phyloP scores from a whole-genome alignment of 2,113 vertebrate species.

The Micromys minutus region DNA sequence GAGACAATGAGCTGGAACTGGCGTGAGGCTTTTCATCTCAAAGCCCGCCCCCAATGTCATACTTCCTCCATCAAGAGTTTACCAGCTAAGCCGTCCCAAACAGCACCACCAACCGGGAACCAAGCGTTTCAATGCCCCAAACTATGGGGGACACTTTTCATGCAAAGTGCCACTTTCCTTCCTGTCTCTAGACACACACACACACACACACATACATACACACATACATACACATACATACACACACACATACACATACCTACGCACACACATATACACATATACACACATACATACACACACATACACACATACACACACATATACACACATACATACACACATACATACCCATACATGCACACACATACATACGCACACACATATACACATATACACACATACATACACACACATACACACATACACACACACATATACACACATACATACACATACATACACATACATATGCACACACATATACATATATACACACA shows the following conservation, averaged over 20 bases:
- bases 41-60: background rate
- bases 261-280: background rate
- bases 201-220: too few relatives aligned
- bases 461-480: too few relatives aligned
- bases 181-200: background rate
- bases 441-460: too few relatives aligned
- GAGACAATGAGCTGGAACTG: background rate
- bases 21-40: background rate
- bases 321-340: background rate
- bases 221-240: accelerated
- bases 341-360: background rate
- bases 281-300: background rate
- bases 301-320: background rate
- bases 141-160: background rate
- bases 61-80: background rate
- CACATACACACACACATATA: too few relatives aligned
- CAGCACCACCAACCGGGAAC: background rate
- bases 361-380: background rate
- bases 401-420: too few relatives aligned
- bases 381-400: background rate
- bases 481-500: background rate
- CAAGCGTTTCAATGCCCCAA: background rate
- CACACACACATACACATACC: background rate
- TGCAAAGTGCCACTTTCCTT: background rate
- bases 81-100: background rate